These are phyloP conservation scores for Pangasius macronema DNA, from an alignment of 2,797 vertebrate genomes.

Conservation along the genomic window DNA sequence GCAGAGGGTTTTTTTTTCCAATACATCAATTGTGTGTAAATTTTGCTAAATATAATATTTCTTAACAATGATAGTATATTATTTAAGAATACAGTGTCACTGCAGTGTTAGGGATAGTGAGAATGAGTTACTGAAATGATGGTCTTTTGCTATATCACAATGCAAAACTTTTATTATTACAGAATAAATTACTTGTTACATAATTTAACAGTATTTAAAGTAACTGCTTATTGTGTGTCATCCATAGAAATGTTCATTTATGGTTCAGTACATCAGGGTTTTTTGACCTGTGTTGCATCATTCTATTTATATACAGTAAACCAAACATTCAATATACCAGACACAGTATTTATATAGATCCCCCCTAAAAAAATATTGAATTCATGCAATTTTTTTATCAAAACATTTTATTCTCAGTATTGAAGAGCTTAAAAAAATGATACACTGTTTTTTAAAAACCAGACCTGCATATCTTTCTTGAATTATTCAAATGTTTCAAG, in stretches of 20 bases:
- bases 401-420: not conserved
- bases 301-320: not conserved
- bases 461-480: not conserved
- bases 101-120: not conserved
- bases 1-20: not conserved
- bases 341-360: not conserved
- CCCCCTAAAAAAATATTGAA: not conserved
- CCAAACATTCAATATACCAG: not conserved
- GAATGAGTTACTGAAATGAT: not conserved
- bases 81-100: not conserved
- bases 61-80: not conserved
- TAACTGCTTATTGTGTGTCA: not conserved
- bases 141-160: not conserved
- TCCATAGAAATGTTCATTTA: not conserved
- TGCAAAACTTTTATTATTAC: not conserved
- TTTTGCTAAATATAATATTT: too few relatives aligned
- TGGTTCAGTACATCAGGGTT: not conserved
- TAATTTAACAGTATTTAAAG: not conserved
- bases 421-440: not conserved
- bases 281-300: not conserved
- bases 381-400: not conserved
- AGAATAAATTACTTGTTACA: not conserved
- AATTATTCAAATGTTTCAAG: slow-evolving; percentile 1
- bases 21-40: not conserved
- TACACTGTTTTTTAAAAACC: not conserved